A percentile compares a stretch with the other conserved stretches of the same genome.
Evolutionary conservation across 2,113 vertebrate species (phyloP).

Genomic region (Eretmochelys imbricata): DNA sequence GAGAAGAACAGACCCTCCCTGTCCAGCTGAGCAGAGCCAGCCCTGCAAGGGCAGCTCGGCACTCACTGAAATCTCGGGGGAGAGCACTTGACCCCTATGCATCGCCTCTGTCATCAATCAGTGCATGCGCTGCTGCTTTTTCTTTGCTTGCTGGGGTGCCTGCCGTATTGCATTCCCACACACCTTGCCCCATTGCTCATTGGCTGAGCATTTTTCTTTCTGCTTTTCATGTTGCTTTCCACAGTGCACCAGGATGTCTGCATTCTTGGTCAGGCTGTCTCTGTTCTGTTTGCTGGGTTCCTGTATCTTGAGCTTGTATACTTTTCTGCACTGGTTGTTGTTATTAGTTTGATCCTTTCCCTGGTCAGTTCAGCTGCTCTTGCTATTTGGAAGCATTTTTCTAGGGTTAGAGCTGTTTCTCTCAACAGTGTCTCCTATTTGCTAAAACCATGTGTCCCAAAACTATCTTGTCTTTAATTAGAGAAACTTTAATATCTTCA

Average conservation of each 20-base stretch:
- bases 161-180: neutral
- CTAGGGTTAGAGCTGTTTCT: neutral
- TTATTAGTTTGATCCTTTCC: neutral
- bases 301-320: neutral
- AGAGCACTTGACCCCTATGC: too few species aligned
- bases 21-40: too few species aligned
- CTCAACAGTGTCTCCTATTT: neutral
- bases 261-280: neutral
- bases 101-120: neutral
- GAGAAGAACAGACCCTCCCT: too few species aligned
- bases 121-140: neutral
- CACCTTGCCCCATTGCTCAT: neutral
- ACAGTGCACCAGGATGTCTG: neutral
- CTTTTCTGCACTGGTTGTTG: neutral
- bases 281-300: neutral
- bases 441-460: neutral
- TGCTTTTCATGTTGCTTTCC: neutral
- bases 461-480: neutral
- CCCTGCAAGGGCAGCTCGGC: too few species aligned
- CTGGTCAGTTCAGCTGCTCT: fast-evolving
- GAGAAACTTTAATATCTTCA: neutral
- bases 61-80: too few species aligned
- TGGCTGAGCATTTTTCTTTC: neutral
- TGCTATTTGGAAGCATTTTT: neutral
- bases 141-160: neutral